These are phyloP conservation scores for Meteorus cinctellus DNA, from an alignment of 2,888 invertebrate species.

Conservation along the genomic window DNA sequence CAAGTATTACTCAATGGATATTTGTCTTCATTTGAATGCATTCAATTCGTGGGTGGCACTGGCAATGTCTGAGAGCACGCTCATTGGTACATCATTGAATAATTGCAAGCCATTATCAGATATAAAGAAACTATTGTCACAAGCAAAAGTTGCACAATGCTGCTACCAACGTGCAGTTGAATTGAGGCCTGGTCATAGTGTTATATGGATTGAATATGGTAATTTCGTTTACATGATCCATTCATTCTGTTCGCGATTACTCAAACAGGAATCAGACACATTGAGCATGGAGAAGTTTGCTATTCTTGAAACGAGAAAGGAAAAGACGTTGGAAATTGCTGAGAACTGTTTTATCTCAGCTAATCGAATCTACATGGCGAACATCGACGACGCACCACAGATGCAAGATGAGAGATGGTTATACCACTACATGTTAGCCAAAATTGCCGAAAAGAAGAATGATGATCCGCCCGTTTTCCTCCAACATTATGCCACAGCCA, in stretches of 20 bases:
- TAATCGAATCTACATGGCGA: conserved; percentile 77
- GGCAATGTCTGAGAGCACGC: conserved; percentile 85
- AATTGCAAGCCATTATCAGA: conserved; percentile 79
- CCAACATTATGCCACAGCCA: conserved; percentile 84
- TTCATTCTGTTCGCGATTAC: conserved; percentile 89
- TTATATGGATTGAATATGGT: conserved; percentile 93
- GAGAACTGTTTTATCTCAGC: conserved; percentile 85
- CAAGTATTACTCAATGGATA: conserved; percentile 88
- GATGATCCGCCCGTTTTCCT: conserved; percentile 84
- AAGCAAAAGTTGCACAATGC: conserved; percentile 83
- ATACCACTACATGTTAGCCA: conserved; percentile 96
- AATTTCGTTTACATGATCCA: conserved; percentile 92
- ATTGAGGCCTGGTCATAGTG: conserved; percentile 82
- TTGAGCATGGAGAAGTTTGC: conserved; percentile 84
- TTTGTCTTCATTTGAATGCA: conserved; percentile 85
- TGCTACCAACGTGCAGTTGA: conserved; percentile 89
- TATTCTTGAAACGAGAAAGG: conserved; percentile 84
- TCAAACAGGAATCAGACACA: conserved; percentile 87
- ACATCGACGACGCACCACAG: conserved; percentile 76
- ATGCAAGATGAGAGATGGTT: conserved; percentile 92
- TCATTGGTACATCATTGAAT: conserved; percentile 87
- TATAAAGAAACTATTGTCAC: conserved; percentile 76
- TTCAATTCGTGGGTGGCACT: conserved; percentile 96
- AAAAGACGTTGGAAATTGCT: conserved; percentile 86
- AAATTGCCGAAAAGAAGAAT: conserved; percentile 91